A percentile compares a stretch with the other conserved stretches of the same genome.
These are phyloP conservation scores for Phaethornis superciliosus DNA, from an alignment of 2,113 vertebrate species.

Conservation along the genomic window DNA sequence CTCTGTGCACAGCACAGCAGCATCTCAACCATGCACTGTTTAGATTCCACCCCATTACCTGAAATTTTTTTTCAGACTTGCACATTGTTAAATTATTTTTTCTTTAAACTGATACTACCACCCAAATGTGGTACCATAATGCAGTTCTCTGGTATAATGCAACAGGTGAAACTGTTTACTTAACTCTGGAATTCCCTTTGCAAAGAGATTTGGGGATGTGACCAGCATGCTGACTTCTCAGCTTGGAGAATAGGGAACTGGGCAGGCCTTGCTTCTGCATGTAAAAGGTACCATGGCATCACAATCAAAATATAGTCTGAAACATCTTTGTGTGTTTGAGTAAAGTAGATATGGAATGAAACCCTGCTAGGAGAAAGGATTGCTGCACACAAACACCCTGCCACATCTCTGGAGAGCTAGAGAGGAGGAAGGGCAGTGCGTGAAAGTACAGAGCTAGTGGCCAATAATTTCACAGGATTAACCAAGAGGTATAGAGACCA, in stretches of 20 bases:
- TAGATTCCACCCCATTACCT: background rate
- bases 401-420: background rate
- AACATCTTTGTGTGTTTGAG: background rate
- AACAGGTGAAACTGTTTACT: background rate
- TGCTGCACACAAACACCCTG: background rate
- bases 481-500: fast-evolving
- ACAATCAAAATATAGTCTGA: background rate
- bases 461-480: background rate
- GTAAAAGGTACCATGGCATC: background rate
- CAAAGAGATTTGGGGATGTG: background rate
- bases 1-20: background rate
- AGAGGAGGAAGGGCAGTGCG: background rate
- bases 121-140: background rate
- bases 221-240: background rate
- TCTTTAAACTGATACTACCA: background rate
- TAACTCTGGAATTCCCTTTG: background rate
- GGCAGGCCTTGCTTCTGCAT: background rate
- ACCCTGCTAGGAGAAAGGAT: background rate
- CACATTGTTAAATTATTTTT: background rate
- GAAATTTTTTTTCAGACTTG: background rate
- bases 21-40: background rate
- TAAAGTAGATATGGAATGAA: background rate
- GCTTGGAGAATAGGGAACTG: fast-evolving
- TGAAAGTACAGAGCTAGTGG: background rate
- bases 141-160: background rate